A percentile compares a stretch with the other conserved stretches of the same genome.
These are phyloP conservation scores for Agrotis exclamationis DNA, from an alignment of 2,888 invertebrate genomes.

Conservation along the genomic window DNA sequence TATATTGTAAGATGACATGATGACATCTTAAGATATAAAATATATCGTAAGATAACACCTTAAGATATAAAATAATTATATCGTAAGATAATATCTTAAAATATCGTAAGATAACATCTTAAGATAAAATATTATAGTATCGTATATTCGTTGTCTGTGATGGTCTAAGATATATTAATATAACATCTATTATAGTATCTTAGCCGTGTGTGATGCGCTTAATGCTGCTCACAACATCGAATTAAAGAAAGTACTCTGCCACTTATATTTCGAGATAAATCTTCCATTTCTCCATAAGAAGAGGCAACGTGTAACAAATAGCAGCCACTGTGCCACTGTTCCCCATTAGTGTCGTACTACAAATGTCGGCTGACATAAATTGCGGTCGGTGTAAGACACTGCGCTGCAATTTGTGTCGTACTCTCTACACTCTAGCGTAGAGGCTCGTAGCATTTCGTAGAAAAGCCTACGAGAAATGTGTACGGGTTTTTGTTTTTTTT, in stretches of 20 bases:
- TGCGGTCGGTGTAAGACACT: conserved; percentile 55
- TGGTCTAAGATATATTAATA: too few relatives aligned
- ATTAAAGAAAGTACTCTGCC: not conserved
- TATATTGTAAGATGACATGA: too few relatives aligned
- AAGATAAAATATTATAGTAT: too few relatives aligned
- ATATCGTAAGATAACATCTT: too few relatives aligned
- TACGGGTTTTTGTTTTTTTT: not conserved
- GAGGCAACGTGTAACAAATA: conserved; percentile 6
- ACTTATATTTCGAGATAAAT: conserved; percentile 14
- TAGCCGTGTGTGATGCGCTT: too few relatives aligned
- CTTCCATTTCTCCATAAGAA: conserved; percentile 19
- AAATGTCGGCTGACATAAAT: conserved; percentile 49
- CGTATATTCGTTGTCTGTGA: too few relatives aligned
- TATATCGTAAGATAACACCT: too few relatives aligned
- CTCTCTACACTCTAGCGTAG: conserved; percentile 11
- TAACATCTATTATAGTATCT: too few relatives aligned
- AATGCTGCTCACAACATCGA: too few relatives aligned
- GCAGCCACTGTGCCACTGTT: conserved; percentile 25
- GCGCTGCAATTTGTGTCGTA: conserved; percentile 47
- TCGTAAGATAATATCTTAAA: too few relatives aligned
- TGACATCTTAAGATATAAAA: too few relatives aligned
- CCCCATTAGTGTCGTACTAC: conserved; percentile 35
- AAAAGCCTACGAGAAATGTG: not conserved
- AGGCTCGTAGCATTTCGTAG: conserved; percentile 15
- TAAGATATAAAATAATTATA: too few relatives aligned